phyloP scores from a whole-genome alignment of 1,140 invertebrate species.

The Diorhabda sublineata region DNA sequence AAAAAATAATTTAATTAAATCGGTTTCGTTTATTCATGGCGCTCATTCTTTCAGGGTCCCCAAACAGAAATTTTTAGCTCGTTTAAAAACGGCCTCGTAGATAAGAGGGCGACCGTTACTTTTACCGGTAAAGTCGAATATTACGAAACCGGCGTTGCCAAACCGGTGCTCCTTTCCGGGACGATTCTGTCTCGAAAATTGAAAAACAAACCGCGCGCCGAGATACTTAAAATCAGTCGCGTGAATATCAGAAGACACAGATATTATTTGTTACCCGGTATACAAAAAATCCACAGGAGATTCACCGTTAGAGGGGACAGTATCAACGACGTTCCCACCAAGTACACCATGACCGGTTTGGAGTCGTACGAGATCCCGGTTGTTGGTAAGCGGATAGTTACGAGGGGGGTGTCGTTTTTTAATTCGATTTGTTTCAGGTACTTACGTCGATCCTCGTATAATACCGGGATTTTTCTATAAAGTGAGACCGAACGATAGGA shows the following conservation, averaged over 20 bases:
- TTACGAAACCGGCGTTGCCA: slow-evolving; percentile 58
- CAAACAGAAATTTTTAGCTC: slow-evolving; percentile 50
- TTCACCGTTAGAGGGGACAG: slow-evolving; percentile 57
- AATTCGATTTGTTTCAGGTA: slow-evolving; percentile 53
- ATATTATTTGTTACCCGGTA: slow-evolving; percentile 59
- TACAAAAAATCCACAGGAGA: slow-evolving; percentile 56
- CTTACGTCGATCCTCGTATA: slow-evolving; percentile 69
- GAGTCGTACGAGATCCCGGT: slow-evolving; percentile 69
- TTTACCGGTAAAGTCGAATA: slow-evolving; percentile 64
- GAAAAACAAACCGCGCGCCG: slow-evolving; percentile 48
- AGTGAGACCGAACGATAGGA: slow-evolving; percentile 60
- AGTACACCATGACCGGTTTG: slow-evolving; percentile 64
- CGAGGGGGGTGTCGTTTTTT: not conserved
- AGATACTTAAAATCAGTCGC: slow-evolving; percentile 54
- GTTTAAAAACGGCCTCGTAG: slow-evolving; percentile 49
- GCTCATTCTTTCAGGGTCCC: slow-evolving; percentile 49
- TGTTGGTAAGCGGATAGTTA: slow-evolving; percentile 54
- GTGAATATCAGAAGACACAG: slow-evolving; percentile 56
- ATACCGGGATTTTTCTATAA: slow-evolving; percentile 69
- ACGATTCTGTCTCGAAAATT: slow-evolving; percentile 53
- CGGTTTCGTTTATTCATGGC: slow-evolving; percentile 38
- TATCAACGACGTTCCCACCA: slow-evolving; percentile 62
- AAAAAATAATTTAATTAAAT: slow-evolving; percentile 23
- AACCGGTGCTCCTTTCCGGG: slow-evolving; percentile 56
- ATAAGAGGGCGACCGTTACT: slow-evolving; percentile 61